These are phyloP conservation scores for Drosophila guanche DNA, from an alignment of 1,140 invertebrate species.

Conservation along the genomic window DNA sequence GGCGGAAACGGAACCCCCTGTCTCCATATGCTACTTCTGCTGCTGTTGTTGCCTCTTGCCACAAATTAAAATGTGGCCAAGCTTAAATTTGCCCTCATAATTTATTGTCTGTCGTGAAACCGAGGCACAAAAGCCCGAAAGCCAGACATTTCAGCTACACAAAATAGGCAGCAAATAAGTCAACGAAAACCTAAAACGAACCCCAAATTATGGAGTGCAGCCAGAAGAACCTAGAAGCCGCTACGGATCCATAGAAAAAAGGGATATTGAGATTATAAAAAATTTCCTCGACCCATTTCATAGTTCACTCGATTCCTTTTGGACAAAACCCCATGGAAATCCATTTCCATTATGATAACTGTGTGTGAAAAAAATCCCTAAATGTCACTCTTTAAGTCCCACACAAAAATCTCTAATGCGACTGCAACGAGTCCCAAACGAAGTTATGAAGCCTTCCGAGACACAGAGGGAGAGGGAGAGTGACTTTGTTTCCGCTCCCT, in stretches of 20 bases:
- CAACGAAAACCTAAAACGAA: too few species aligned
- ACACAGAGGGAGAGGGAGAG: not conserved
- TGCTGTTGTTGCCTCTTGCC: constrained; percentile 39
- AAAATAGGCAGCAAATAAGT: constrained; percentile 66
- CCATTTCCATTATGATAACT: too few species aligned
- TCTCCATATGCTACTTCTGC: constrained; percentile 7
- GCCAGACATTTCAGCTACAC: constrained; percentile 18
- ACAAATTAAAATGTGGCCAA: constrained; percentile 80
- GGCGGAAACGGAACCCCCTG: constrained; percentile 21
- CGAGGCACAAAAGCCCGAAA: constrained; percentile 44
- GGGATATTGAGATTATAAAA: not conserved
- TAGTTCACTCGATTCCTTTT: too few species aligned
- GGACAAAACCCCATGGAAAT: too few species aligned
- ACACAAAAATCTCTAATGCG: constrained; percentile 8
- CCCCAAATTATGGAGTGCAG: too few species aligned
- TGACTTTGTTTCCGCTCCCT: not conserved
- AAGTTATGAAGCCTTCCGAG: constrained; percentile 20
- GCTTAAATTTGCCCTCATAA: constrained; percentile 63
- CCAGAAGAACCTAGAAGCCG: too few species aligned
- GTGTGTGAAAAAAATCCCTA: too few species aligned
- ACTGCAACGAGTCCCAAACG: constrained; percentile 19
- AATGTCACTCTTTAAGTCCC: constrained; percentile 6
- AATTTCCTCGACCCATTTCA: too few species aligned
- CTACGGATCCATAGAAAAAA: not conserved
- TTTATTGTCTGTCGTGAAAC: constrained; percentile 67